Base-by-base conservation (phyloP, 2,888 invertebrate species). In the Megastigmus dorsalis region DNA sequence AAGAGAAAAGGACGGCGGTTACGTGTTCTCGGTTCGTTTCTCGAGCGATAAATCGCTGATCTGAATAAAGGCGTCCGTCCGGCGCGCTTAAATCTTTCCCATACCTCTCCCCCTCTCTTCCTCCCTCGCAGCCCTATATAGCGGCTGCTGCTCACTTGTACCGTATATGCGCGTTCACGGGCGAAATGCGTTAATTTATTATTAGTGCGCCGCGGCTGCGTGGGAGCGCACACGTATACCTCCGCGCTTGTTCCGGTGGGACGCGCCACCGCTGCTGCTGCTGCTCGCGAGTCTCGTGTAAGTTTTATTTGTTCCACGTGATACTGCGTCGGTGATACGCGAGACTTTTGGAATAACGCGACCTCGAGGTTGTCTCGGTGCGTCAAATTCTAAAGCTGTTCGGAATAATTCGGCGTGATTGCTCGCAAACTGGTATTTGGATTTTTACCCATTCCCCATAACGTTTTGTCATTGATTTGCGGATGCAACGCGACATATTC, bases 21-120 rank as follows among this genome's bases (percentile, higher is more conserved):
- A 41, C 41, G 52, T 18, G 26, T 70, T 62, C 45, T 30, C 38
- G 57, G 48, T 50, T 57, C 55, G 33, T 33, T 57, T 71, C 48
- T 20, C 28, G 15, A 10, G 36, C 71, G 33, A 63, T 71, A 71
- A 71, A 71, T 71, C 63, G 38, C 18, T n/a, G 57, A 63, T 57
- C 28, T 48, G 71, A 62, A 70, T 54, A 62, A 54, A 71, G 63
- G 48, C 54, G 36, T 48, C 38, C 41, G 30, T 55, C 63, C 63
- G 23, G 63, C 15, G 28, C 36, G 54, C 41, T 73, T 73, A 66
- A 73, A 73, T 73, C 66, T 70, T 60, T n/a, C 15, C 18, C 45
- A 20, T 13, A 7, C 15, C 43, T 52, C 43, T 50, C n/a, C 10
- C 50, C 10, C 10, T 23, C 60, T 38, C 20, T 30, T 33, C 5